Evolutionary conservation across 2,113 vertebrate genomes (phyloP).

Genomic region (Spea bombifrons): DNA sequence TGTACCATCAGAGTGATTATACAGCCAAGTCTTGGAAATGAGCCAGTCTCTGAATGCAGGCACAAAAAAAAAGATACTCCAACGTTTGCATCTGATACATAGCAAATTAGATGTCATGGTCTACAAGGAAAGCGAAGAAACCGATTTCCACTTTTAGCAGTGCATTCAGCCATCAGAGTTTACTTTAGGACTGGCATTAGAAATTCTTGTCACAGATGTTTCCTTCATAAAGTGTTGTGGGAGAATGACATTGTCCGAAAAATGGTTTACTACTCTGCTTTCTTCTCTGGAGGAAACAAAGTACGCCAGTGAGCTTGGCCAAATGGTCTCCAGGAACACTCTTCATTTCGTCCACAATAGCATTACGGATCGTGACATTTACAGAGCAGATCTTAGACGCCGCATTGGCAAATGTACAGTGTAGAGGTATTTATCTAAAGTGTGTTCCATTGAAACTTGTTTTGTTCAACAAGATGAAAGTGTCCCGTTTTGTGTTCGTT

Average conservation of each 20-base stretch:
- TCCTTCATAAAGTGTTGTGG: slow-evolving; percentile 82
- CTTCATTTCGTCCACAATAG: slow-evolving; percentile 70
- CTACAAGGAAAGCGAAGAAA: slow-evolving; percentile 66
- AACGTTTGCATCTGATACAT: slow-evolving; percentile 75
- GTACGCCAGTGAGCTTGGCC: slow-evolving; percentile 63
- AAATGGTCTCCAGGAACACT: slow-evolving; percentile 71
- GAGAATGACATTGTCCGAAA: slow-evolving; percentile 77
- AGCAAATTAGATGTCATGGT: slow-evolving; percentile 83
- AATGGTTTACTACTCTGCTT: slow-evolving; percentile 75
- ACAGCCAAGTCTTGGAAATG: slow-evolving; percentile 80
- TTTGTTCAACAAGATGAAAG: slow-evolving; percentile 57
- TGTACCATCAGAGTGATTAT: slow-evolving; percentile 78
- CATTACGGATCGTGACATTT: slow-evolving; percentile 70
- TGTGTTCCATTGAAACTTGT: slow-evolving; percentile 57
- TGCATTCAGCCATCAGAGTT: slow-evolving; percentile 71
- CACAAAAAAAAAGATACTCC: slow-evolving; percentile 62
- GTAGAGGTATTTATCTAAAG: slow-evolving; percentile 65
- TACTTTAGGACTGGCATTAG: slow-evolving; percentile 73
- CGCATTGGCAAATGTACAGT: slow-evolving; percentile 68
- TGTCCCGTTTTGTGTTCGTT: slow-evolving; percentile 54
- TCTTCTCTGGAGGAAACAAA: slow-evolving; percentile 75
- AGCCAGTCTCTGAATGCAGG: slow-evolving; percentile 72
- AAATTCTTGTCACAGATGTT: slow-evolving; percentile 83
- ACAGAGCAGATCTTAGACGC: slow-evolving; percentile 70
- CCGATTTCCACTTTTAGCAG: slow-evolving; percentile 72